Evolutionary conservation across 2,113 vertebrate genomes (phyloP).

Genomic region (Myxocyprinus asiaticus): DNA sequence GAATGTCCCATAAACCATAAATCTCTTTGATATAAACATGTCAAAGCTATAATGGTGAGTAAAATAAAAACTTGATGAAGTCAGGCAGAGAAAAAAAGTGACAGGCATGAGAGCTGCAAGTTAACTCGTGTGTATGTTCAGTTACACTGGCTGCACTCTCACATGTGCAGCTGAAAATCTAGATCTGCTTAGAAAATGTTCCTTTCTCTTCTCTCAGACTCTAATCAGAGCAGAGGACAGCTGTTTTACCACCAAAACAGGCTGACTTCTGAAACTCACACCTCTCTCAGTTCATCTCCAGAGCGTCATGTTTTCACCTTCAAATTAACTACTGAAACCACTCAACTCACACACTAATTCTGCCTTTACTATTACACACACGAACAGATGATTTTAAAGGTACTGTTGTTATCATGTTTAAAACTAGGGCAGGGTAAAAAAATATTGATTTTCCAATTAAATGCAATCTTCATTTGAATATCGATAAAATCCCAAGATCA

Average conservation of each 20-base stretch:
- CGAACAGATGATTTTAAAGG: not conserved
- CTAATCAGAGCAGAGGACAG: no score
- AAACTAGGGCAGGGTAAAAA: no score
- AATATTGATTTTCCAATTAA: no score
- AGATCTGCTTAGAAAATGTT: not conserved
- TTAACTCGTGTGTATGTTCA: not conserved
- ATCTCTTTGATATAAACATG: no score
- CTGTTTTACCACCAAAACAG: not conserved
- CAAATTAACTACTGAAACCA: constrained; percentile 7
- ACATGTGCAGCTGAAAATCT: not conserved
- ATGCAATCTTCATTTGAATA: no score
- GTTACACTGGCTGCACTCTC: constrained; percentile 5
- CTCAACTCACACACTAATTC: not conserved
- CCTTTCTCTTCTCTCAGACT: constrained; percentile 10
- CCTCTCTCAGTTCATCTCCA: constrained; percentile 37
- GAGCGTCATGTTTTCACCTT: constrained; percentile 56
- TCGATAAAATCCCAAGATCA: no score
- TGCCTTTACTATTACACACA: not conserved
- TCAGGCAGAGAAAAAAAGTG: no score
- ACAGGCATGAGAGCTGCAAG: no score
- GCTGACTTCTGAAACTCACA: constrained; percentile 33
- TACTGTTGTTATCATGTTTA: no score
- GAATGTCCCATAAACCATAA: no score
- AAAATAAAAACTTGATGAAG: no score
- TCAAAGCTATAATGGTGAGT: no score